Evolutionary conservation across 2,797 vertebrate species (phyloP), one percentile per base, ranked within the genome.

Genomic region (Xiphophorus birchmanni): DNA sequence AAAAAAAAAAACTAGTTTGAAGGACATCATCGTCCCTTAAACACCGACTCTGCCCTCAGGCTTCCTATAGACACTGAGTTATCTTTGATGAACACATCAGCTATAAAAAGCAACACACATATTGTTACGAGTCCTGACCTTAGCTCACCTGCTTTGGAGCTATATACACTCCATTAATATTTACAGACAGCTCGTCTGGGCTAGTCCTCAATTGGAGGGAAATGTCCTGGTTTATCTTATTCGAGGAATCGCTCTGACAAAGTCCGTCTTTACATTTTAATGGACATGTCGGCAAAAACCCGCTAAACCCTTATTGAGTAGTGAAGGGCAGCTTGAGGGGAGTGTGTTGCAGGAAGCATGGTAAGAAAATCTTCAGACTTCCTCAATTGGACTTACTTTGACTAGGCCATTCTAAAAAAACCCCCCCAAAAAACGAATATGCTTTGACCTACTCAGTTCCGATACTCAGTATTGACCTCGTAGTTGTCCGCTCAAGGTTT

Each of bases 1-100:
- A 80, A 78, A 47, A 18, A 50, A 42, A 56, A 67, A 74, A 77
- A 76, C 42, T 67, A 74, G 76, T 82, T 83, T 74, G n/a, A 88
- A 88, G 83, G 84, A 88, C 88, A 86, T 58, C 75, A 54, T 79
- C 75, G 40, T 85, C 77, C 75, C 80, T 72, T 81, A 48, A 74
- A 29, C 78, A 71, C 78, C 78, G 78, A 84, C 74, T 80, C 78
- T 86, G 52, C 79, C 87, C 82, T 79, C 80, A 79, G 87, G 86
- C 80, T 60, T 29, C 58, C 44, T 52, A 84, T 47, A 56, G 81
- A 74, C 78, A 77, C 81, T 7, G 58, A 65, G 54, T 52, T 63
- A 17, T 77, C 78, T 86, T 78, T 71, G 78, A 82, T 75, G 67
- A 44, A 74, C 74, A 18, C 71, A 47, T 54, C 42, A 72, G 58